Conservation (phyloP, 2,888 invertebrate species). For the Papilio gigon region DNA sequence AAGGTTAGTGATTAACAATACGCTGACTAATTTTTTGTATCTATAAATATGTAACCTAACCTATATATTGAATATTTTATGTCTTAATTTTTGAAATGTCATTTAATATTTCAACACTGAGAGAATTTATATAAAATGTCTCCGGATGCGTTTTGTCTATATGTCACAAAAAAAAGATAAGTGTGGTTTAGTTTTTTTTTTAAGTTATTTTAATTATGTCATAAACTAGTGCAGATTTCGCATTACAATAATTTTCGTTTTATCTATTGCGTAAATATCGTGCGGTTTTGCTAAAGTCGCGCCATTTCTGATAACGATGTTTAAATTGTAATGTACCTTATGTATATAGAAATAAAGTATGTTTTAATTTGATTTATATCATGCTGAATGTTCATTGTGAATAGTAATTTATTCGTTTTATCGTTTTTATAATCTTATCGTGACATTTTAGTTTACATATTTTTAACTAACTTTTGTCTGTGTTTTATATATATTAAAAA, state of each 20-base stretch:
- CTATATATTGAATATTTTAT: too few species aligned
- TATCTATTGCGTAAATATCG: conserved; percentile 17
- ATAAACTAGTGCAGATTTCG: neutral
- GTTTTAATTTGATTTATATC: neutral
- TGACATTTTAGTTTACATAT: neutral
- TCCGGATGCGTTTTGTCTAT: too few species aligned
- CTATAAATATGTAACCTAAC: too few species aligned
- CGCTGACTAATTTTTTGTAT: too few species aligned
- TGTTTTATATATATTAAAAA: neutral
- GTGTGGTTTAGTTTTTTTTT: neutral
- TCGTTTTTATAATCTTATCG: conserved; percentile 13
- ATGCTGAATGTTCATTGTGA: conserved; percentile 16
- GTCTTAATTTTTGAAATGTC: too few species aligned
- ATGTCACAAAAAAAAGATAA: too few species aligned
- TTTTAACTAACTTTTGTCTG: neutral
- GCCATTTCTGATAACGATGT: conserved; percentile 16
- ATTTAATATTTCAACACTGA: too few species aligned
- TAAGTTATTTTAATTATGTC: neutral
- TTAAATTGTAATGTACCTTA: neutral
- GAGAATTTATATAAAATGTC: too few species aligned
- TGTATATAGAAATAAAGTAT: neutral
- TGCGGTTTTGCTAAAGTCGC: neutral
- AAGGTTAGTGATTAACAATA: too few species aligned
- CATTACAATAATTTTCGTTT: neutral
- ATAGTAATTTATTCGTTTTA: neutral